These are phyloP conservation scores for Toxonevra muliebris DNA, from an alignment of 2,888 invertebrate species.

Conservation along the genomic window DNA sequence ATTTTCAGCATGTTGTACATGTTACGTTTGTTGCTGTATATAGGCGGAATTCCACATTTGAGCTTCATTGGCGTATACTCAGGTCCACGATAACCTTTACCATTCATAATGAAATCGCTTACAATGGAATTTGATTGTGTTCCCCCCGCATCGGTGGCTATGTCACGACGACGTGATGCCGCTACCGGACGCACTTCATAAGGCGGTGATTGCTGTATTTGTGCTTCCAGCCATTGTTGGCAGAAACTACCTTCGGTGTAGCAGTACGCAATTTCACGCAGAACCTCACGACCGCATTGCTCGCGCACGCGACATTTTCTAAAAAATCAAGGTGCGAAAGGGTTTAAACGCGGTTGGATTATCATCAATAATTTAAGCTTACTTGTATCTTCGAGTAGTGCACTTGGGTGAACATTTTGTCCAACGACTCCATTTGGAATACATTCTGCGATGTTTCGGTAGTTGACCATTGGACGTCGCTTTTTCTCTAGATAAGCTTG, in stretches of 20 bases:
- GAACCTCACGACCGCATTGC: slow-evolving; percentile 79
- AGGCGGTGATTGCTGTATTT: slow-evolving; percentile 58
- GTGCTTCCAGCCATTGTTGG: slow-evolving; percentile 73
- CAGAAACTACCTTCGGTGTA: slow-evolving; percentile 84
- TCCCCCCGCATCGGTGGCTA: slow-evolving; percentile 39
- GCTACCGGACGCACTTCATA: slow-evolving; percentile 55
- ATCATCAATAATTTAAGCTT: slow-evolving; percentile 40
- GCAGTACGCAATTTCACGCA: slow-evolving; percentile 87
- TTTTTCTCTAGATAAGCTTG: slow-evolving; percentile 51
- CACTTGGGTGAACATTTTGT: slow-evolving; percentile 82
- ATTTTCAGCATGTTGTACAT: slow-evolving; percentile 77
- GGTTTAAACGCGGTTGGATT: neutral
- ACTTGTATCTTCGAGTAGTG: slow-evolving; percentile 81
- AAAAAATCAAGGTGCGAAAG: slow-evolving; percentile 15
- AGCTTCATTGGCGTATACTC: slow-evolving; percentile 65
- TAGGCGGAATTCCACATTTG: slow-evolving; percentile 59
- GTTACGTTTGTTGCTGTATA: slow-evolving; percentile 54
- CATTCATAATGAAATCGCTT: slow-evolving; percentile 59
- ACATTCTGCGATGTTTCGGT: slow-evolving; percentile 66
- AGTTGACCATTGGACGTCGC: slow-evolving; percentile 55
- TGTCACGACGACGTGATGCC: slow-evolving; percentile 51
- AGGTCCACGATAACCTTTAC: slow-evolving; percentile 61
- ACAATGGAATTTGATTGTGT: slow-evolving; percentile 54
- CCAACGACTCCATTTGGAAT: slow-evolving; percentile 86
- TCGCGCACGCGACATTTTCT: slow-evolving; percentile 79